Evolutionary conservation across 2,797 vertebrate genomes (phyloP).

Genomic region (Leptodactylus fallax): DNA sequence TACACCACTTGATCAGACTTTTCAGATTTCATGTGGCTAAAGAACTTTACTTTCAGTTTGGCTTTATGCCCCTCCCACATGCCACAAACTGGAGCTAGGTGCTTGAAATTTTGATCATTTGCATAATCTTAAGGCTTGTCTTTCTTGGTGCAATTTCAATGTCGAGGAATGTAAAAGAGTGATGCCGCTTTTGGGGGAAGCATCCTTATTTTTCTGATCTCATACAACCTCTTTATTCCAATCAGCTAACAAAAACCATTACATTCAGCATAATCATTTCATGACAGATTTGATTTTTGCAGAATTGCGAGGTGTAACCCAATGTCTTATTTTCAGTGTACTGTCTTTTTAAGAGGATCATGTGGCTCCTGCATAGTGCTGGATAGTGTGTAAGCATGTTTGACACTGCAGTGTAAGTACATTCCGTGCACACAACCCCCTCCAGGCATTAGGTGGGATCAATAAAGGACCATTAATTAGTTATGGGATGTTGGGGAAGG

Average conservation of each 20-base stretch:
- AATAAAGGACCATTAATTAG: slow-evolving; percentile 61
- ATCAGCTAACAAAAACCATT: neutral
- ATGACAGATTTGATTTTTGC: neutral
- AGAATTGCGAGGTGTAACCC: neutral
- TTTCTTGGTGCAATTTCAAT: too few species aligned
- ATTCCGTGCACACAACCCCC: slow-evolving; percentile 50
- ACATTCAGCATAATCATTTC: neutral
- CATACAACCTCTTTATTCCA: neutral
- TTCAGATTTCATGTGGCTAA: too few species aligned
- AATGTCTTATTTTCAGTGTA: neutral
- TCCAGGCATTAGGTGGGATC: slow-evolving; percentile 57
- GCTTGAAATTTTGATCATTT: too few species aligned
- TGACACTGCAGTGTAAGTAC: slow-evolving; percentile 51
- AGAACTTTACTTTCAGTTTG: too few species aligned
- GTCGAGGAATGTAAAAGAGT: too few species aligned
- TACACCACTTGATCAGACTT: too few species aligned
- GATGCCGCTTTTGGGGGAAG: too few species aligned
- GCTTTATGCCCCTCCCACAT: too few species aligned
- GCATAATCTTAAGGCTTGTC: too few species aligned
- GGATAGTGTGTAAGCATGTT: slow-evolving; percentile 32
- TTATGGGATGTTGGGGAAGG: slow-evolving; percentile 58
- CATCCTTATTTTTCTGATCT: too few species aligned
- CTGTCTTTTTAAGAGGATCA: neutral
- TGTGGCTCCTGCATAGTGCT: neutral
- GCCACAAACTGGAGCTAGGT: too few species aligned